Evolutionary conservation across 1,140 invertebrate genomes (phyloP).

Genomic region (Steinernema khuongi): DNA sequence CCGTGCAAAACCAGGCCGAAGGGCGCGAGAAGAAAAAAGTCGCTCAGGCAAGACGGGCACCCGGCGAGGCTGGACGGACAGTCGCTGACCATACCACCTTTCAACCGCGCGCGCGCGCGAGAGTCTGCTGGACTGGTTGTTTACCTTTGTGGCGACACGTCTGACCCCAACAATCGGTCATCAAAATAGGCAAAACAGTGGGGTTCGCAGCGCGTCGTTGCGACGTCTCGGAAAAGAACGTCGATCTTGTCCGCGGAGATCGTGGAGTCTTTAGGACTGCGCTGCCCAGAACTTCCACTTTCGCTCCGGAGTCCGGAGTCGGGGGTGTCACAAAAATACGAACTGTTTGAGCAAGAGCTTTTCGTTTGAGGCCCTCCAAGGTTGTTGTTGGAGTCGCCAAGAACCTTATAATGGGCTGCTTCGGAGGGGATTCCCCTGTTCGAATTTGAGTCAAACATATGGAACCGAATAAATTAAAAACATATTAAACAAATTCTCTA

Average conservation of each 20-base stretch:
- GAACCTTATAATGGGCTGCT: too few relatives aligned
- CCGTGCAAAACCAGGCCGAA: too few relatives aligned
- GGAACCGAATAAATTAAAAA: too few relatives aligned
- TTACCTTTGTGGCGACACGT: conserved; percentile 9
- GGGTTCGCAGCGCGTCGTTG: not conserved
- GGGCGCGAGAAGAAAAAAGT: not conserved
- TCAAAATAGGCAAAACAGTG: conserved; percentile 15
- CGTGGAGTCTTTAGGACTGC: not conserved
- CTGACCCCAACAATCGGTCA: conserved; percentile 16
- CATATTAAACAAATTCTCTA: too few relatives aligned
- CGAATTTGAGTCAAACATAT: too few relatives aligned
- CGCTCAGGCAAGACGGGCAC: not conserved
- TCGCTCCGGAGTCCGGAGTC: too few relatives aligned
- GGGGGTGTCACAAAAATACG: too few relatives aligned
- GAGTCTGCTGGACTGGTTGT: not conserved
- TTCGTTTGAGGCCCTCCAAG: too few relatives aligned
- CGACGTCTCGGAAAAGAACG: not conserved
- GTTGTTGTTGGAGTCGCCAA: too few relatives aligned
- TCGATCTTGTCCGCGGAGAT: conserved; percentile 6
- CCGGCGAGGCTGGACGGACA: not conserved
- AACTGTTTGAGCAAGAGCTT: too few relatives aligned
- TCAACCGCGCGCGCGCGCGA: not conserved
- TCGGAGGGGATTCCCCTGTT: too few relatives aligned
- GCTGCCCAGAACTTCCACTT: too few relatives aligned
- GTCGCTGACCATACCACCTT: conserved; percentile 2